A percentile compares a stretch with the other conserved stretches of the same genome.
Evolutionary conservation across 2,888 invertebrate genomes (phyloP).

Genomic region (Trichacis sp.): DNA sequence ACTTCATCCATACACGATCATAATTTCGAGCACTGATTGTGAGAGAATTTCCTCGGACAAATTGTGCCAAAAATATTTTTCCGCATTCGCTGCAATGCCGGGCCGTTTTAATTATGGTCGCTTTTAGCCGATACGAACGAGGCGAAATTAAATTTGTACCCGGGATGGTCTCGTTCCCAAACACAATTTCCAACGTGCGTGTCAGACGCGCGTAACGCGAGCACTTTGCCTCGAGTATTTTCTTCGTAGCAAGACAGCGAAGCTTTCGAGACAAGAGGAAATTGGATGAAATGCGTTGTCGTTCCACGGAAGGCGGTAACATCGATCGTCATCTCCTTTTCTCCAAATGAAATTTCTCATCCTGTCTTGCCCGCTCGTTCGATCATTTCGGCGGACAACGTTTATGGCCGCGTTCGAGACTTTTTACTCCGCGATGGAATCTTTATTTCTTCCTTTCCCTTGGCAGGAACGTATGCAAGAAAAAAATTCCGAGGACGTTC

Average conservation of each 20-base stretch:
- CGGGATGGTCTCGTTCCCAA: slow-evolving; percentile 16
- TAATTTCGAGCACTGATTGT: no score
- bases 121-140: neutral
- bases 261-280: slow-evolving; percentile 42
- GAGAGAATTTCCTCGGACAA: no score
- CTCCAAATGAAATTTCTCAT: slow-evolving; percentile 33
- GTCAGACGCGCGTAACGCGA: slow-evolving; percentile 14
- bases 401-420: neutral
- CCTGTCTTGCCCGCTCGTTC: neutral
- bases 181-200: slow-evolving; percentile 21
- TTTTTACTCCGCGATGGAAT: neutral
- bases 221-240: slow-evolving; percentile 33
- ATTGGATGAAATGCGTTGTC: slow-evolving; percentile 40
- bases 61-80: no score
- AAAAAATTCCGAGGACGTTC: neutral
- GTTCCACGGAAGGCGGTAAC: slow-evolving; percentile 29
- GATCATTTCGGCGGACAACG: neutral
- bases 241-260: slow-evolving; percentile 23
- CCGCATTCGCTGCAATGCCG: no score
- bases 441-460: neutral
- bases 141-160: slow-evolving; percentile 4
- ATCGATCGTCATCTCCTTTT: slow-evolving; percentile 37
- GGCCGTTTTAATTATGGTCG: neutral
- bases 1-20: no score
- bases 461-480: no score